A percentile compares a stretch with the other conserved stretches of the same genome.
These are phyloP conservation scores for Florisuga fusca DNA, from an alignment of 2,797 vertebrate species.

Conservation along the genomic window DNA sequence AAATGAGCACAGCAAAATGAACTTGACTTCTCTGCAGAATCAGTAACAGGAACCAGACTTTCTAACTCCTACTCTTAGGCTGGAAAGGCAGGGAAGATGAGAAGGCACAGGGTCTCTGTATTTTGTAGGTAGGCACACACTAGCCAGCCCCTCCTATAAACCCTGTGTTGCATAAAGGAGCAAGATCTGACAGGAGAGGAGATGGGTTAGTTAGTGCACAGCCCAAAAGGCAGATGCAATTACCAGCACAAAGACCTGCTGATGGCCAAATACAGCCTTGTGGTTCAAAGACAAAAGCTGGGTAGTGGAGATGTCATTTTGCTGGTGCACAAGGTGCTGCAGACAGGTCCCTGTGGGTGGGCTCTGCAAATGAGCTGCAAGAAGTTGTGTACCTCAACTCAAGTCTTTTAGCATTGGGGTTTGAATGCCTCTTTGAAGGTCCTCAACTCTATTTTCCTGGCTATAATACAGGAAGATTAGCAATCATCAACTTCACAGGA, in stretches of 20 bases:
- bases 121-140: not conserved
- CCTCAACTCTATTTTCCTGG: not conserved
- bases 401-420: not conserved
- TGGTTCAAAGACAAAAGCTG: not conserved
- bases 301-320: not conserved
- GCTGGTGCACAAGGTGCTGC: not conserved
- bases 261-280: not conserved
- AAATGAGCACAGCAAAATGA: not conserved
- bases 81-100: not conserved
- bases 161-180: not conserved
- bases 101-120: not conserved
- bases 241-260: not conserved
- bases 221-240: not conserved
- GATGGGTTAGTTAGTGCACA: not conserved
- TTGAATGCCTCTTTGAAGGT: slow-evolving; percentile 3
- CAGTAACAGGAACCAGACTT: not conserved
- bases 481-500: not conserved
- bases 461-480: slow-evolving; percentile 3
- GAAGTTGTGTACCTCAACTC: not conserved
- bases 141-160: not conserved
- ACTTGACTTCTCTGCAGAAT: not conserved
- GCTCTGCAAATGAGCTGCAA: not conserved
- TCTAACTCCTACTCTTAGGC: not conserved
- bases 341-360: not conserved
- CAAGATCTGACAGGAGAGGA: not conserved